Evolutionary conservation across 2,113 vertebrate species (phyloP).

Genomic region (Rhagologus leucostigma): DNA sequence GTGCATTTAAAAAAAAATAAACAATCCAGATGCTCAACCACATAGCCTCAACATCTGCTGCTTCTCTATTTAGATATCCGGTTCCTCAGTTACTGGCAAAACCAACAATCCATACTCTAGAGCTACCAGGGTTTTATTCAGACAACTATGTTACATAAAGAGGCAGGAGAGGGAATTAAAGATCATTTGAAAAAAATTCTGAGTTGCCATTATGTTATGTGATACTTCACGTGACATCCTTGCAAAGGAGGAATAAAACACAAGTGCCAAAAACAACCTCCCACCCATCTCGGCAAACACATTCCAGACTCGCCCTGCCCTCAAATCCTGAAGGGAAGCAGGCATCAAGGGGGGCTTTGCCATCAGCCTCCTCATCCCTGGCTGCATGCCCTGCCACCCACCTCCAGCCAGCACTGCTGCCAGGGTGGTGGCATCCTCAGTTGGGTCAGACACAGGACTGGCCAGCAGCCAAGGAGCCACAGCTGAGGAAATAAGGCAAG

Average conservation of each 20-base stretch:
- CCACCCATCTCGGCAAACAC: rapidly evolving
- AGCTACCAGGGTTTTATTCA: background rate
- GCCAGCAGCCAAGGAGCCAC: background rate
- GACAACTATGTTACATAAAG: background rate
- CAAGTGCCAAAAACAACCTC: background rate
- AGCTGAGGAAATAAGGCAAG: background rate
- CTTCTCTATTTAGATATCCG: background rate
- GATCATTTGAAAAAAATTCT: background rate
- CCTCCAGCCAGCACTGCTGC: background rate
- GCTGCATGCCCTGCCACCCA: background rate
- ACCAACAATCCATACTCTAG: background rate
- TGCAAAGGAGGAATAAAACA: background rate
- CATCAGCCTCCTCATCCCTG: background rate
- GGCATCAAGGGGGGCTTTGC: background rate
- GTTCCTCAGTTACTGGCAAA: background rate
- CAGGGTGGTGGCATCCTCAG: background rate
- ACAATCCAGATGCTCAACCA: background rate
- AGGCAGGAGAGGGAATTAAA: background rate
- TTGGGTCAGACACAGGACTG: background rate
- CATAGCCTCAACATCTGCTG: background rate
- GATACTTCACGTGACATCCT: background rate
- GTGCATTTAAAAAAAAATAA: background rate
- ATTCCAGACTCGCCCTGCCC: background rate
- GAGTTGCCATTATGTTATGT: background rate
- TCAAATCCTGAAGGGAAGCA: background rate